Base-by-base conservation (phyloP, 2,797 vertebrate genomes). In the Danio albolineatus region DNA sequence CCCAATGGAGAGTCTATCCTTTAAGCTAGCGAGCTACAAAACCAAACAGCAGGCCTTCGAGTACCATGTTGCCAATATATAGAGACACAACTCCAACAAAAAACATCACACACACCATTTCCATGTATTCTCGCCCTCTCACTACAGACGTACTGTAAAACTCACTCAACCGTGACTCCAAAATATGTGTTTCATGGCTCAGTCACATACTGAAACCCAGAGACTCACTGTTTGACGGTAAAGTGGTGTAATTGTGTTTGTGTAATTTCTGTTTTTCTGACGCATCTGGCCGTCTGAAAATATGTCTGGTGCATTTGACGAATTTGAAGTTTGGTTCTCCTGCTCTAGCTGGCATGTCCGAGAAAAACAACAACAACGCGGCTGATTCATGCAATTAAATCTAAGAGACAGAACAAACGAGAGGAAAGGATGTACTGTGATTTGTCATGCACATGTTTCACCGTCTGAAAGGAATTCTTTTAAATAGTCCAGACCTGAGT, bases 281-380 rank as follows among this genome's bases (percentile, higher is more conserved):
- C 12, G n/a, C 83, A 79, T 17, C 14, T 67, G 28, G 12, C 39
- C 14, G 65, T 77, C 73, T 80, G 69, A 67, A 77, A 73, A 48
- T n/a, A 53, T 76, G 51, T 70, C 53, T 44, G 49, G 74, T 66
- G 39, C n/a, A 2, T 70, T 70, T 46, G 74, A 76, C 39, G 8
- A 65, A 49, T 64, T 70, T 39, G 36, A 67, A 70, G 16, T 39
- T 39, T 10, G 36, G 28, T 80, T 38, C 7, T 71, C 44, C 19
- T 19, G 46, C 57, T 75, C 28, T 8, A 61, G 56, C n/a, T 83
- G 70, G 53, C 69, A 74, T 66, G 28, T 53, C 16, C 54, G 51
- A 71, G 48, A 79, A 81, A 84, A 82, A 71, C 65, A 76, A 75
- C 17, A 66, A 49, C 53, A 57, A 57, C 67, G 59, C 19, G 17